Base-by-base conservation (phyloP, 2,888 invertebrate genomes). In the Unio delphinus region DNA sequence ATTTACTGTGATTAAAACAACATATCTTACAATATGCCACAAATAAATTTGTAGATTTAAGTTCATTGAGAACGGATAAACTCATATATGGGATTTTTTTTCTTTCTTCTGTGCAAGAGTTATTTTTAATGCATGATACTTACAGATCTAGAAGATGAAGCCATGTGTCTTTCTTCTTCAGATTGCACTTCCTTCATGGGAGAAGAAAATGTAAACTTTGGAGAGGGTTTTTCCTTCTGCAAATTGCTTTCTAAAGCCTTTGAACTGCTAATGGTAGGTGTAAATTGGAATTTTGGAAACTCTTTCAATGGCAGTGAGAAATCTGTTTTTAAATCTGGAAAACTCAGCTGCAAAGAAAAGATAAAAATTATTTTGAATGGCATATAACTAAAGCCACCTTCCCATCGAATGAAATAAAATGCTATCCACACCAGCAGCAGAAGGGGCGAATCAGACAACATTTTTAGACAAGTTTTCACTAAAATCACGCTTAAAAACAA, bases 221-320 rank as follows among this genome's bases (percentile, higher is more conserved):
- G 61, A 61, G 69, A 59, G 30, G 74, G 61, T 64, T 20, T 26
- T 45, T 61, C 58, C 61, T 18, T 18, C 17, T 45, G 11, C 45
- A 45, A 45, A 45, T 63, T 34, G 28, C 59, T 61, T 54, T 54
- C 18, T 15, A 45, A 57, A 30, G 57, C 63, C 55, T 66, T 59
- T n/a, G n/a, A 17, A 26, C 55, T 54, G 4, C 65, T n/a, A 55
- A 60, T 55, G 17, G 73, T 55, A 20, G 67, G 34, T 6, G 69
- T 71, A 72, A 92, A 91, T 81, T 92, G 92, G 80, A 93, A 93
- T 75, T 90, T 92, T 3, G 93, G 93, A 81, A 93, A 88, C 65
- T 90, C 91, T n/a, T 92, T 90, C 66, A 93, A 92, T 23, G 92
- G 92, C 70, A 93, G 87, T 61, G 91, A 87, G 76, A 92, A 86